Percentiles rank a stretch among this genome's conserved stretches.
Conservation (phyloP, 2,888 invertebrate species). For the Deroplatys truncata region DNA sequence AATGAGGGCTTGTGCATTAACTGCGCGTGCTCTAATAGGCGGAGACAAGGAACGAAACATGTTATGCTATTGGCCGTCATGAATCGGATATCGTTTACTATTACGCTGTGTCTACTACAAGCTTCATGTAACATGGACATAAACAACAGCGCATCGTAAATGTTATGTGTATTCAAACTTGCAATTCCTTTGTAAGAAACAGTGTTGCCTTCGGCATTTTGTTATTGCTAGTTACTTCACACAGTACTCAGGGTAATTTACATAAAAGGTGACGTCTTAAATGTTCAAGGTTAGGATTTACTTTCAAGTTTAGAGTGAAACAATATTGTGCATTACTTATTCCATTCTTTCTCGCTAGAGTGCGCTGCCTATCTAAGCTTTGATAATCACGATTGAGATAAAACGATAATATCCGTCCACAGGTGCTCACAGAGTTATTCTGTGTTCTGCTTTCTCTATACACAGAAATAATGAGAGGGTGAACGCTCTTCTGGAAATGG, state of each 20-base stretch:
- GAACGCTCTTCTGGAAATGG: constrained; percentile 35
- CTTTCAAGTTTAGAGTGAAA: too few relatives aligned
- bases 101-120: not conserved
- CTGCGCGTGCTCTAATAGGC: constrained; percentile 15
- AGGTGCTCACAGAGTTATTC: not conserved
- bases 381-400: not conserved
- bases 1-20: not conserved
- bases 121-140: not conserved
- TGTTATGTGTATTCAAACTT: not conserved
- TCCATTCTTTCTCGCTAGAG: not conserved
- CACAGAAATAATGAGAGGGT: not conserved
- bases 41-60: constrained; percentile 1
- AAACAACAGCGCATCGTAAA: not conserved
- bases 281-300: too few relatives aligned
- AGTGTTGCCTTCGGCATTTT: too few relatives aligned
- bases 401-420: not conserved
- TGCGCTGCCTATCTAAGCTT: not conserved
- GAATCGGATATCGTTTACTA: not conserved
- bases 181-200: too few relatives aligned
- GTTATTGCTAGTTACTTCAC: too few relatives aligned
- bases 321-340: not conserved
- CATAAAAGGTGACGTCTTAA: too few relatives aligned
- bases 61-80: constrained; percentile 4
- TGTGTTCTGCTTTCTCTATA: not conserved
- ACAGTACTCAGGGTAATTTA: too few relatives aligned